Evolutionary conservation across 2,113 vertebrate species (phyloP), one percentile per base, ranked within the genome.

Genomic region (Pheucticus melanocephalus): DNA sequence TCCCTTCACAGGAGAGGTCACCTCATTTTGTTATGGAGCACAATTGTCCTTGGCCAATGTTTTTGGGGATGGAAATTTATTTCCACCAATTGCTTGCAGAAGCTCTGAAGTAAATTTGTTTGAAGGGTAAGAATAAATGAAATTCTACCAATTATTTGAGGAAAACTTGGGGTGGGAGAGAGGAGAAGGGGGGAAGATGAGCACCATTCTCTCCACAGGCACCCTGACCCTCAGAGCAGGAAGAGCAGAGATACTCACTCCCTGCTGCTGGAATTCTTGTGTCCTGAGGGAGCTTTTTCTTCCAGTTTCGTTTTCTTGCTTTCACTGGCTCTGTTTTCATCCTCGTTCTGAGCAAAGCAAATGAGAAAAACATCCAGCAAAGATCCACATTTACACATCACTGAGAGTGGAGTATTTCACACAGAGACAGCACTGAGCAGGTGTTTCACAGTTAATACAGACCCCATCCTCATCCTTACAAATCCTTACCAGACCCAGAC

Each of bases 281-380:
- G 99, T 96, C 98, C 98, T 42, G 98, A 98, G 20, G 97, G 92
- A 84, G 97, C 97, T 97, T 99, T 99, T 24, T 99, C 99, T 86
- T 99, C 99, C 15, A 97, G 96, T 97, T 99, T 99, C 50, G 98
- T 98, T 93, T 99, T 98, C 97, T 99, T 99, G 98, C 97, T 98
- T 75, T 99, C 99, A 88, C 97, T 98, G 96, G 98, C 98, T 93
- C 98, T 90, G 92, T 95, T 97, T 82, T 99, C 99, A 37, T 99
- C 99, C 28, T 99, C 98, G 33, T 98, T 99, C 99, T 99, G 85
- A 76, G 95, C 31, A 82, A 95, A 97, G 95, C 90, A 97, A 96
- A 85, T 30, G 85, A 71, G 95, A 89, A 23, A 94, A 7, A 76
- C 56, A 94, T 86, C 56, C 83, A 90, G 78, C 79, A 94, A 86